Percentiles rank a stretch among this genome's conserved stretches.
Evolutionary conservation across 2,113 vertebrate species (phyloP).

Genomic region (Cyphomyrus discorhynchus): DNA sequence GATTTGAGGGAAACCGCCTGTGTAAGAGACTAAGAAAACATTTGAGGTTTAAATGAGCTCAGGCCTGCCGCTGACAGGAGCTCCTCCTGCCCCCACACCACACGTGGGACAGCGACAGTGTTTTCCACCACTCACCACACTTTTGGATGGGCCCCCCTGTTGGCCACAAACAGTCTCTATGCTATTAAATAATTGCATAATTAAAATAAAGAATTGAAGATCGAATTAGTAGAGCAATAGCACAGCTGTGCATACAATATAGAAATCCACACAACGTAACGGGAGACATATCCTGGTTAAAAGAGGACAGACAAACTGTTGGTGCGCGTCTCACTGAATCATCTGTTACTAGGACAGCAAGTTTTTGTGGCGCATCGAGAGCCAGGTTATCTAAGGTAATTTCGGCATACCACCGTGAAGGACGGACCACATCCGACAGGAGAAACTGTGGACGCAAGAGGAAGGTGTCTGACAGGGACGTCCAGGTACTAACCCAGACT

Average conservation of each 20-base stretch:
- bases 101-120: background rate
- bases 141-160: background rate
- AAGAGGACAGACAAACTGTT: background rate
- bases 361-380: background rate
- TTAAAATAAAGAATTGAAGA: conserved; percentile 20
- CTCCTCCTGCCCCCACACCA: background rate
- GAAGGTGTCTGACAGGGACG: background rate
- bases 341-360: background rate
- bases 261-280: background rate
- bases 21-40: background rate
- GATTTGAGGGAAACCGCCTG: background rate
- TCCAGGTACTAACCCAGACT: background rate
- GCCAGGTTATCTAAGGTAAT: background rate
- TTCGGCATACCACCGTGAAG: background rate
- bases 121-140: background rate
- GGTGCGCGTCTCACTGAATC: background rate
- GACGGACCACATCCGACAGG: background rate
- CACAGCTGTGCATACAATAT: background rate
- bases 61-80: background rate
- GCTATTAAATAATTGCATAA: background rate
- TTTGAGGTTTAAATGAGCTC: background rate
- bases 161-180: background rate
- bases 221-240: background rate
- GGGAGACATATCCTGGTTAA: background rate
- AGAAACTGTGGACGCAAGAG: background rate